Conservation (phyloP, 2,797 vertebrate genomes). For the Peromyscus nudipes region DNA sequence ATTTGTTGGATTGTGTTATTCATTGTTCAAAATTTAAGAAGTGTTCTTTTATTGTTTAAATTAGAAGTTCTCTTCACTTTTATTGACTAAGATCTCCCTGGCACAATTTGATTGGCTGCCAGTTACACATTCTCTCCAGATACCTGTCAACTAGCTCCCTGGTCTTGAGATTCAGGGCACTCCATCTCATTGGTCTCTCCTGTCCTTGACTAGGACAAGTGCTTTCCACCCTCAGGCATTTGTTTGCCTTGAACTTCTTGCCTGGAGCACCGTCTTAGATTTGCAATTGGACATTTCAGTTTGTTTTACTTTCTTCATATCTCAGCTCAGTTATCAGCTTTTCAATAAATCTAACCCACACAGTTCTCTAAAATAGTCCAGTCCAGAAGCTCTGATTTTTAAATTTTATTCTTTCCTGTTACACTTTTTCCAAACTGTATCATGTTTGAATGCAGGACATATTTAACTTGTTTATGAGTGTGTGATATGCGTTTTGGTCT, state of each 20-base stretch:
- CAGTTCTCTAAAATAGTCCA: background rate
- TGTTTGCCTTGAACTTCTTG: background rate
- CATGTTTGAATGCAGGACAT: background rate
- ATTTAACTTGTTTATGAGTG: background rate
- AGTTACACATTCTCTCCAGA: background rate
- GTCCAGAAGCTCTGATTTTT: background rate
- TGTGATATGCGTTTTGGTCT: background rate
- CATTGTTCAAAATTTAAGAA: background rate
- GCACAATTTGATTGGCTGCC: background rate
- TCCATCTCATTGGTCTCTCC: background rate
- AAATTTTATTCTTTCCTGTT: background rate
- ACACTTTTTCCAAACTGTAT: background rate
- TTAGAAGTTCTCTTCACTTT: background rate
- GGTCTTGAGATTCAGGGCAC: background rate
- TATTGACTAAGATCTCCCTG: background rate
- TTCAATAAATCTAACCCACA: background rate
- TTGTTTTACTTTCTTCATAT: background rate
- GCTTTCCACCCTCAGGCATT: background rate
- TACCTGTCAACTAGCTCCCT: background rate
- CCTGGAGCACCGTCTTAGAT: background rate
- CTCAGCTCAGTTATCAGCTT: background rate
- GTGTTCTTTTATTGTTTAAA: background rate
- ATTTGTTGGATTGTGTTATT: background rate
- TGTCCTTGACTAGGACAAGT: background rate
- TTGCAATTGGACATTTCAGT: conserved; percentile 2